Evolutionary conservation across 2,888 invertebrate species (phyloP), one percentile per base, ranked within the genome.

Genomic region (Lampropteryx suffumata): DNA sequence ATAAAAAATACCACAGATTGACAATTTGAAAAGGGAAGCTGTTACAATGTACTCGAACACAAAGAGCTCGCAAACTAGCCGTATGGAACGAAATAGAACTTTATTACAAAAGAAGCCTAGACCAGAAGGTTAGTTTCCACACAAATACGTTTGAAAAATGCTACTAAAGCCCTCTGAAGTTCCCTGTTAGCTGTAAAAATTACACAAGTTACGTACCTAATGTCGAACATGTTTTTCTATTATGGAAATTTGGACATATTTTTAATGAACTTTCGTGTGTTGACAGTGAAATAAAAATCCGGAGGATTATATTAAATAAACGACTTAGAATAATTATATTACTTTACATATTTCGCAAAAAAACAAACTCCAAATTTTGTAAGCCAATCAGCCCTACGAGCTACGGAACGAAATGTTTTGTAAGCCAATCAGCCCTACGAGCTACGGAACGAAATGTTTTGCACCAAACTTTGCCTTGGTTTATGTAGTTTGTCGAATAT

Each of bases 371-470:
- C n/a, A n/a, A n/a, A n/a, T n/a, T n/a, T n/a, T n/a, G 24, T 24
- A 6, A 24, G 7, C 24, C 24, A 5, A 50, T 50, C 43, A 47
- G 35, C 17, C 28, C 28, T 28, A 9, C n/a, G n/a, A n/a, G n/a
- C n/a, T n/a, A n/a, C 8, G 32, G 24, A 41, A 40, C 17, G 21
- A 12, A 37, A 24, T 7, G 4, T 28, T 50, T 47, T 43, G 39
- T 41, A 44, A 55, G 21, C 35, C 21, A 47, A 50, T 50, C 43
- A 47, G 35, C 17, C 28, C 28, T 28, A 9, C 8, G 32, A 12
- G 32, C 28, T 28, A 9, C 8, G 32, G 24, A 41, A 40, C 17
- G 21, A 12, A 37, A 33, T 26, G 11, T 42, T 33, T 26, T 30
- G 21, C n/a, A 24, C 11, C 40, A 24, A 42, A 45, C 17, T 49